These are phyloP conservation scores for Caenorhabditis sp. DNA, from an alignment of 2,888 invertebrate genomes.

Conservation along the genomic window DNA sequence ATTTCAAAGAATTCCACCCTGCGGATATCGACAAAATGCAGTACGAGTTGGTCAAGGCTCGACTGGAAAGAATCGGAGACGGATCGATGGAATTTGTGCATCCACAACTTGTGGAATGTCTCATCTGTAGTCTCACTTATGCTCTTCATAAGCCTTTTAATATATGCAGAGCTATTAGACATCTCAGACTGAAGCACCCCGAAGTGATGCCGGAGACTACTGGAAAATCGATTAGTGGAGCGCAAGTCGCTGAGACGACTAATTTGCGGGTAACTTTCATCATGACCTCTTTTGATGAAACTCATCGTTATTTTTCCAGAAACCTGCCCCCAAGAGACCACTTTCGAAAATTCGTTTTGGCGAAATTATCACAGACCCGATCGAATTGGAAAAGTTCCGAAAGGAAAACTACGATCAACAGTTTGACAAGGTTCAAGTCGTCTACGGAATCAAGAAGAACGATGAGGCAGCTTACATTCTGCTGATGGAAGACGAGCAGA, in stretches of 20 bases:
- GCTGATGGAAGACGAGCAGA: constrained; percentile 65
- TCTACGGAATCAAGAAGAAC: constrained; percentile 76
- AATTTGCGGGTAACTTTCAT: background rate
- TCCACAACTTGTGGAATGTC: constrained; percentile 81
- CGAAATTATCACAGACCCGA: constrained; percentile 70
- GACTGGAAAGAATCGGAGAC: constrained; percentile 81
- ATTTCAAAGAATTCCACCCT: constrained; percentile 68
- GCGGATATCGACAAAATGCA: background rate
- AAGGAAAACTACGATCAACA: constrained; percentile 66
- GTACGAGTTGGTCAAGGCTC: constrained; percentile 66
- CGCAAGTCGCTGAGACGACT: constrained; percentile 34
- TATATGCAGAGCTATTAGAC: constrained; percentile 82
- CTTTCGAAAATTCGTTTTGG: constrained; percentile 47
- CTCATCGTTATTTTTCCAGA: background rate
- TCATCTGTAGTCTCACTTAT: constrained; percentile 80
- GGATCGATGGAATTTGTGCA: constrained; percentile 83
- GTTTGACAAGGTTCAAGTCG: constrained; percentile 72
- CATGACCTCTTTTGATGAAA: no score
- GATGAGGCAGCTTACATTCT: constrained; percentile 77
- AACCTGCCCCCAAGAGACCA: constrained; percentile 8
- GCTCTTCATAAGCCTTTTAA: constrained; percentile 82
- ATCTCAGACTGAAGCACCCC: constrained; percentile 79
- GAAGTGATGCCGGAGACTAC: constrained; percentile 82
- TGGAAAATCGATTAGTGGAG: constrained; percentile 61
- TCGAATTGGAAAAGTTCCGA: constrained; percentile 67